Percentiles rank a stretch among this genome's conserved stretches.
phyloP scores from a whole-genome alignment of 2,888 invertebrate species.

The Agelastica alni region DNA sequence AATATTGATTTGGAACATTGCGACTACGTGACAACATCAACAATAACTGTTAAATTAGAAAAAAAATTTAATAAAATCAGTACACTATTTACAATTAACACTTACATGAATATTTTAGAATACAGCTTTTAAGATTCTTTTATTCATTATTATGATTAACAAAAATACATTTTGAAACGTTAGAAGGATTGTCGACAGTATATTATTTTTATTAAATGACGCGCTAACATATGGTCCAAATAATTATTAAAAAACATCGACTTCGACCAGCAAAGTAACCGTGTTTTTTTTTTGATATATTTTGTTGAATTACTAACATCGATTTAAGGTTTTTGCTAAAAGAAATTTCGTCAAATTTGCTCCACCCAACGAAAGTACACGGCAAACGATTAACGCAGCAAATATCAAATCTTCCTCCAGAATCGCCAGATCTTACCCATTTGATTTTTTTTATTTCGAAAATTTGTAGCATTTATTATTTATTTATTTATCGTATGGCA shows the following conservation, averaged over 20 bases:
- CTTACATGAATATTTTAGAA: slow-evolving; percentile 16
- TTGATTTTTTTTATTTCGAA: too few species aligned
- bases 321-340: background rate
- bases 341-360: too few species aligned
- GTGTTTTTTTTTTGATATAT: too few species aligned
- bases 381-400: too few species aligned
- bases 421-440: too few species aligned
- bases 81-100: slow-evolving; percentile 13
- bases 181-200: slow-evolving; percentile 20
- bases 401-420: too few species aligned
- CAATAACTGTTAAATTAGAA: slow-evolving; percentile 9
- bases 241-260: slow-evolving; percentile 16
- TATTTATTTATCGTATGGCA: too few species aligned
- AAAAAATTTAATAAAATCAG: background rate
- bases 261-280: slow-evolving; percentile 35
- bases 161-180: slow-evolving; percentile 18
- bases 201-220: slow-evolving; percentile 3
- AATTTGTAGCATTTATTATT: too few species aligned
- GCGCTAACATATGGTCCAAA: slow-evolving; percentile 16
- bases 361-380: too few species aligned
- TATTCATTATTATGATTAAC: slow-evolving; percentile 18
- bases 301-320: slow-evolving; percentile 1
- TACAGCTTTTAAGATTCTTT: slow-evolving; percentile 8
- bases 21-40: slow-evolving; percentile 20
- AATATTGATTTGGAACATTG: slow-evolving; percentile 5